A percentile compares a stretch with the other conserved stretches of the same genome.
These are phyloP conservation scores for Candoia aspera DNA, from an alignment of 2,113 vertebrate genomes.

Conservation along the genomic window DNA sequence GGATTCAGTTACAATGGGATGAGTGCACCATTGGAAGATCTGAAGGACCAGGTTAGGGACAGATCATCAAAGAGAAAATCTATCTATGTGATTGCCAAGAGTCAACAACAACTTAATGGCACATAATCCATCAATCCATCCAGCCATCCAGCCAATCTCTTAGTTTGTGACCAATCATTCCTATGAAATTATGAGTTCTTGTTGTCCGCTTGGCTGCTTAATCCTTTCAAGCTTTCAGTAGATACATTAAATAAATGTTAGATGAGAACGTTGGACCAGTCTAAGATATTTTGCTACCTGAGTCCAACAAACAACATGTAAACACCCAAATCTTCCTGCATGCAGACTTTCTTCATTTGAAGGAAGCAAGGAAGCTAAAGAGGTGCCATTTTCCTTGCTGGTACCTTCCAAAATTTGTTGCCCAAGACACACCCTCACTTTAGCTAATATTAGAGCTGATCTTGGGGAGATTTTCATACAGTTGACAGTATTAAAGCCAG, in stretches of 20 bases:
- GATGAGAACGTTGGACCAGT: not conserved
- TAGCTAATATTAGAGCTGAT: too few species aligned
- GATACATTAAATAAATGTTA: not conserved
- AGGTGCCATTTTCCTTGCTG: too few species aligned
- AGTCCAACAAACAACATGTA: not conserved
- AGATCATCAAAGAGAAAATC: not conserved
- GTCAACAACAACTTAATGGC: not conserved
- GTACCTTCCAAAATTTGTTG: too few species aligned
- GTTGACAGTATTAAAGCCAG: too few species aligned
- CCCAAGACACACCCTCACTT: too few species aligned
- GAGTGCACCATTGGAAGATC: not conserved
- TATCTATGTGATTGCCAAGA: not conserved
- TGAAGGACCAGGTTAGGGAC: not conserved
- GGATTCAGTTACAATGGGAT: not conserved
- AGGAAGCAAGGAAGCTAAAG: too few species aligned
- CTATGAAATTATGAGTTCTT: not conserved
- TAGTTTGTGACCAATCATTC: not conserved
- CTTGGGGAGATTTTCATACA: too few species aligned
- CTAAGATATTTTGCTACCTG: not conserved
- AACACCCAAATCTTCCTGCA: not conserved
- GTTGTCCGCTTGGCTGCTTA: not conserved
- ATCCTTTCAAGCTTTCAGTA: not conserved
- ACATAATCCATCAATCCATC: not conserved
- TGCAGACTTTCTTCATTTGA: too few species aligned
- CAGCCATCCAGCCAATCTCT: not conserved